These are phyloP conservation scores for Illadopsis cleaveri DNA, from an alignment of 2,113 vertebrate genomes.

Conservation along the genomic window DNA sequence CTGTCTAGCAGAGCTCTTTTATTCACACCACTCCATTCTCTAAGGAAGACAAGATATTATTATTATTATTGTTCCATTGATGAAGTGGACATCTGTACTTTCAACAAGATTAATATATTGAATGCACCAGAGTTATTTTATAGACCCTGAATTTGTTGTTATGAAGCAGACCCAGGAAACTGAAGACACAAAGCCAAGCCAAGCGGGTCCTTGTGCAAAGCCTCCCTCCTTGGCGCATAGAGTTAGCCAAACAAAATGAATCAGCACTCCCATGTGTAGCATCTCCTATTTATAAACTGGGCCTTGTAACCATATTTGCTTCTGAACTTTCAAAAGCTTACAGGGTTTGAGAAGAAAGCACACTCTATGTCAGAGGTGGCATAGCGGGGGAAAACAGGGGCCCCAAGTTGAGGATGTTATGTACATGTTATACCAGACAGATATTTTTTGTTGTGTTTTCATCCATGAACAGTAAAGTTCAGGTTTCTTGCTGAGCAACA, in stretches of 20 bases:
- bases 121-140: neutral
- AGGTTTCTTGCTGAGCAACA: neutral
- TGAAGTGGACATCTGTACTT: conserved; percentile 9
- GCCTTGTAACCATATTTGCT: neutral
- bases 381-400: neutral
- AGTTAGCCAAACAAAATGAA: neutral
- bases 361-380: neutral
- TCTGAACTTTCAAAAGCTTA: neutral
- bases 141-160: conserved; percentile 18
- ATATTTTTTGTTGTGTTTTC: neutral
- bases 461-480: neutral
- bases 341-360: neutral
- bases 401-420: neutral
- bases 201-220: neutral
- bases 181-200: neutral
- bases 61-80: conserved; percentile 23
- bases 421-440: neutral
- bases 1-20: conserved; percentile 50
- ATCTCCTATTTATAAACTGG: neutral
- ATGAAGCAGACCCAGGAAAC: neutral
- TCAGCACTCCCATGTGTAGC: neutral
- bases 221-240: neutral
- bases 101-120: conserved; percentile 35
- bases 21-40: conserved; percentile 13
- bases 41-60: conserved; percentile 46